Evolutionary conservation across 2,113 vertebrate species (phyloP).

Genomic region (Eudyptes chrysolophus): DNA sequence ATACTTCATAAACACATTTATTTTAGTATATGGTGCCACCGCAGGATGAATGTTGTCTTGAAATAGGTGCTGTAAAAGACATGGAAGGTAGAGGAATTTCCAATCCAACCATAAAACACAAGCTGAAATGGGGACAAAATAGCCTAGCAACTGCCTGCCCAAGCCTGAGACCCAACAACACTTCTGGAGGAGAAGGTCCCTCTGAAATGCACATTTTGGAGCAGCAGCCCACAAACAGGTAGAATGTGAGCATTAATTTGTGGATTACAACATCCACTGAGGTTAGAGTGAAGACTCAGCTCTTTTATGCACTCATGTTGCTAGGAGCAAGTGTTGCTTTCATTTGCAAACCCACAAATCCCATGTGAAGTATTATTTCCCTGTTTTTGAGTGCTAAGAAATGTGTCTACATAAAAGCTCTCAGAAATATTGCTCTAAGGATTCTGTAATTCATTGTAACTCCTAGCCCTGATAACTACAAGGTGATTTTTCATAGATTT

Average conservation of each 20-base stretch:
- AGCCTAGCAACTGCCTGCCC: background rate
- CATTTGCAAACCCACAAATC: slow-evolving; percentile 49
- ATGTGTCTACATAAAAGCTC: slow-evolving; percentile 26
- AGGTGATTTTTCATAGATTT: slow-evolving; percentile 49
- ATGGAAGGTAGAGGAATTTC: background rate
- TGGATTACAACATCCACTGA: background rate
- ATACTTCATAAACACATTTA: background rate
- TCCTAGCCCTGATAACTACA: slow-evolving; percentile 29
- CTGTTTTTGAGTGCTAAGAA: slow-evolving; percentile 44
- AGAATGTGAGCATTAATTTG: background rate
- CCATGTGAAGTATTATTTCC: slow-evolving; percentile 24
- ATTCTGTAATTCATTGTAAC: slow-evolving; percentile 22
- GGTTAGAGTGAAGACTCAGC: background rate
- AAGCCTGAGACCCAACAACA: background rate
- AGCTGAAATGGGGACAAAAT: background rate
- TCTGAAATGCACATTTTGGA: background rate
- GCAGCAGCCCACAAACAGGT: background rate
- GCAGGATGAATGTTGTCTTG: background rate
- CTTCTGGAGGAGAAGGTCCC: background rate
- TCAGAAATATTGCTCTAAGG: slow-evolving; percentile 47
- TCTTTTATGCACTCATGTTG: background rate
- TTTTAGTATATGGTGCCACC: background rate
- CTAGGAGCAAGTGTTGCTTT: slow-evolving; percentile 35
- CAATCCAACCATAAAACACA: background rate
- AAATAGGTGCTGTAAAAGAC: background rate